phyloP scores from a whole-genome alignment of 1,140 invertebrate genomes.

The Reticulitermes speratus region DNA sequence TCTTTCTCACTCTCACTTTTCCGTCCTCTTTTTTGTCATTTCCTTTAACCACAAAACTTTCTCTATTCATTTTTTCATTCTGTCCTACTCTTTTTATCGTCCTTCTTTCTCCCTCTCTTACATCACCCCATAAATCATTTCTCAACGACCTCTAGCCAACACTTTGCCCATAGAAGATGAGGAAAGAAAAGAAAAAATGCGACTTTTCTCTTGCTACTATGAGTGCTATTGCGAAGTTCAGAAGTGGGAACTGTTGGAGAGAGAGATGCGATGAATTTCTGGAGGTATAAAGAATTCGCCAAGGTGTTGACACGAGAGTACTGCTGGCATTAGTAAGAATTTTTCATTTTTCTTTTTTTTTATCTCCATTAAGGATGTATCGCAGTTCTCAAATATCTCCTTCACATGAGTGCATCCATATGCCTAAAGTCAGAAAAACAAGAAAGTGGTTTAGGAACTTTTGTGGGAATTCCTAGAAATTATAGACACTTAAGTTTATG shows the following conservation, averaged over 20 bases:
- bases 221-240: not conserved
- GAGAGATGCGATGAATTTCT: slow-evolving; percentile 5
- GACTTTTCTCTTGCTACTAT: not conserved
- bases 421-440: not conserved
- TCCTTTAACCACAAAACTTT: slow-evolving; percentile 1
- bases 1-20: not conserved
- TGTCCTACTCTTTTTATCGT: not conserved
- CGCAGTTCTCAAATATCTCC: not conserved
- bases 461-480: not conserved
- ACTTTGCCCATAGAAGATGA: slow-evolving; percentile 12
- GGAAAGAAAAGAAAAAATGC: not conserved
- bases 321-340: not conserved
- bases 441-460: not conserved
- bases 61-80: not conserved
- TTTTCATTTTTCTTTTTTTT: not conserved
- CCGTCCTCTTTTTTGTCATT: not conserved
- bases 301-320: slow-evolving; percentile 2
- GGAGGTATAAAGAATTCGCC: slow-evolving; percentile 1
- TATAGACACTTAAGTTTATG: not conserved
- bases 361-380: not conserved
- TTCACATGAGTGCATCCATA: not conserved
- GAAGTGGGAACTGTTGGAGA: not conserved
- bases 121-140: slow-evolving; percentile 19
- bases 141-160: slow-evolving; percentile 9
- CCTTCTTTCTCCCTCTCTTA: not conserved